Base-by-base conservation (phyloP, 1,140 invertebrate species). In the Spodoptera frugiperda region DNA sequence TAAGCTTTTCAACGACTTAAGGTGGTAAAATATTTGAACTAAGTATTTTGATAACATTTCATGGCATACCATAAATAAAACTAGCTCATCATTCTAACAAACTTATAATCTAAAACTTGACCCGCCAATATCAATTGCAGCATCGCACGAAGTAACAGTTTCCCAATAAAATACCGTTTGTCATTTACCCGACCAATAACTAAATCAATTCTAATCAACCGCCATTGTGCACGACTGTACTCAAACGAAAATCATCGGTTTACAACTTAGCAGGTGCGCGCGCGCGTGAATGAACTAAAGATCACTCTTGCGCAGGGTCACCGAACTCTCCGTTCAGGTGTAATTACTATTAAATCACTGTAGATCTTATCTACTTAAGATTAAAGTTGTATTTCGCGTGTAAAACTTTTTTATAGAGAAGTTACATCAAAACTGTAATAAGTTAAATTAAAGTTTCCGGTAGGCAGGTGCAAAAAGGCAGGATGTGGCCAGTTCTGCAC, bases 221-320 rank as follows among this genome's bases (percentile, higher is more conserved):
- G 12, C 59, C 14, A 25, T 78, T 79, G 15, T 74, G 46, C 53
- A 33, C 46, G 25, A 75, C 59, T 48, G 55, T 73, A 73, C 71
- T n/a, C 19, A 12, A 76, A 44, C 33, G 48, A 57, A 76, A 76
- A 54, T 65, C 59, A 65, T 67, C 30, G 51, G 33, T 49, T n/a
- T 55, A 57, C 44, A 70, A 65, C 48, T 46, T 17, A 48, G 46
- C 75, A 77, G 65, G 75, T 77, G 75, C 59, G 49, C 73, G 61
- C 46, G 73, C 39, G 65, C 65, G 65, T 77, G 65, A 77, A 77
- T 71, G 65, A 61, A 76, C 63, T 46, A 54, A 76, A 59, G 54
- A 54, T 49, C 54, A 44, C 65, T 55, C 75, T 70, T 51, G 54
- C 54, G 75, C 63, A 70, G 54, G 54, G 54, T 71, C 55, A 77